A percentile compares a stretch with the other conserved stretches of the same genome.
phyloP scores from a whole-genome alignment of 2,888 invertebrate species.

The Erynnis tages region DNA sequence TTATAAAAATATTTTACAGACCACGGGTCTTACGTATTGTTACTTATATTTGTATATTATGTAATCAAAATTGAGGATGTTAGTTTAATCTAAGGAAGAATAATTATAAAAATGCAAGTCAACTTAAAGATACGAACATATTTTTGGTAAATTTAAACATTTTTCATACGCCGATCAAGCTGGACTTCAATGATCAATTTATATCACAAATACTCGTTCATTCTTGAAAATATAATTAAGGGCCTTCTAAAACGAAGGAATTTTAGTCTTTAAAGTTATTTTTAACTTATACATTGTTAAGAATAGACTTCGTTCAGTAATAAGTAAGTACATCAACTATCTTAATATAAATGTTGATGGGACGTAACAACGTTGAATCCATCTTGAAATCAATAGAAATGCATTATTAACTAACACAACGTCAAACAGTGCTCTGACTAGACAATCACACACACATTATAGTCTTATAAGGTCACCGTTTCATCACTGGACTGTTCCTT shows the following conservation, averaged over 20 bases:
- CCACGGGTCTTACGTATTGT: slow-evolving; percentile 69
- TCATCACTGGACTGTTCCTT: slow-evolving; percentile 1
- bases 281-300: slow-evolving; percentile 3
- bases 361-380: no score
- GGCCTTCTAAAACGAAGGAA: slow-evolving; percentile 73
- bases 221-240: slow-evolving; percentile 34
- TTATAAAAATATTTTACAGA: slow-evolving; percentile 61
- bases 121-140: slow-evolving; percentile 38
- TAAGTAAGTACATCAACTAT: slow-evolving; percentile 2
- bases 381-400: slow-evolving; percentile 46
- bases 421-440: slow-evolving; percentile 57
- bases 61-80: slow-evolving; percentile 32
- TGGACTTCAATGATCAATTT: slow-evolving; percentile 15
- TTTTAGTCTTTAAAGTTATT: slow-evolving; percentile 13
- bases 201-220: slow-evolving; percentile 22
- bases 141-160: slow-evolving; percentile 38
- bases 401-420: slow-evolving; percentile 49
- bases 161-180: slow-evolving; percentile 6
- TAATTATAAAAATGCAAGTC: slow-evolving; percentile 38
- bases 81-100: slow-evolving; percentile 29
- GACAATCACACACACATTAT: slow-evolving; percentile 53
- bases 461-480: slow-evolving; percentile 8
- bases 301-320: background rate
- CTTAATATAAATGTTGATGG: background rate
- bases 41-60: slow-evolving; percentile 37